Evolutionary conservation across 2,888 invertebrate genomes (phyloP), one percentile per base, ranked within the genome.

Genomic region (Maniola hyperantus): DNA sequence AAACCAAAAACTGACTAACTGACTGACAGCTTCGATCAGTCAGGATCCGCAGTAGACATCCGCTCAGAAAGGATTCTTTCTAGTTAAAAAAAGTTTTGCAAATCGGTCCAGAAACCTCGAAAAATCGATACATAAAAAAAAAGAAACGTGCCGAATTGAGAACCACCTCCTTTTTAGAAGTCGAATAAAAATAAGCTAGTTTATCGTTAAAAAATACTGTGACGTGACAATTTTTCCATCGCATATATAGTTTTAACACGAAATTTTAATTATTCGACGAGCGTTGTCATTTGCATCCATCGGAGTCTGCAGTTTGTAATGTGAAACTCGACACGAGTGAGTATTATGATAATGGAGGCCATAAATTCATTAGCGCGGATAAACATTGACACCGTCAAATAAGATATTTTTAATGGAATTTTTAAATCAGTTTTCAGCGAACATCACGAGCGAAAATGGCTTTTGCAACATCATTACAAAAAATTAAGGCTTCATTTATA

Each of bases 361-460:
- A 65, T 76, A 76, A 74, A 75, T 76, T 73, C 70, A 75, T 76
- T 74, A 72, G 65, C 20, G 51, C 15, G 51, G 55, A 58, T 66
- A 67, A 70, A 72, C 73, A 71, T 69, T 71, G 72, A 68, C 72
- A 66, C 58, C 62, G 64, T 67, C 70, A 68, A 71, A 73, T 72
- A 71, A 70, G 69, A 71, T 71, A 66, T 69, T 69, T 61, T 73
- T 71, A 73, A 73, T 63, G 66, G 64, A 67, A 48, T 55, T 59
- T 53, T 67, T 67, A 69, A 73, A 69, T 73, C 70, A 68, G 63
- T 67, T 72, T 72, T 57, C 62, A 58, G 50, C 15, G 26, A 60
- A 4, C 26, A 2, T 26, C 26, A 4, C 26, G 2, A 26, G 53
- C 46, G 33, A 59, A 59, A 65, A 53, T 57, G 18, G 10, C 10